Evolutionary conservation across 2,888 invertebrate species (phyloP), one percentile per base, ranked within the genome.

Genomic region (Tolmerus cingulatus): DNA sequence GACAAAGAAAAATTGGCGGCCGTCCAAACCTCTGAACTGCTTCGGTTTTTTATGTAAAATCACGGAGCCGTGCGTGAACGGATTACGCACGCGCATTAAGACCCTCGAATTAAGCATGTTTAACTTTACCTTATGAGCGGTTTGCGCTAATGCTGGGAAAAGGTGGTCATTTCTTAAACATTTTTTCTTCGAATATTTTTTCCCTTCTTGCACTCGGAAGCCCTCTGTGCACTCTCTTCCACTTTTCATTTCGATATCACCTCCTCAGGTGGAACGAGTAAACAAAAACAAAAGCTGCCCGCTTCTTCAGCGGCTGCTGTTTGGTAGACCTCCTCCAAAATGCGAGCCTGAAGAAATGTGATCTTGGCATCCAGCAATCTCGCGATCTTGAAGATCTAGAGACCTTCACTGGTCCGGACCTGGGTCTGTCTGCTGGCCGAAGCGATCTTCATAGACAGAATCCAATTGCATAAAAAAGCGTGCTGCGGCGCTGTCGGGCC

Each of bases 401-500:
- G 84, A 66, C 85, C 74, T 74, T 85, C 85, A 85, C 84, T 66
- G 14, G 40, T n/a, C 66, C 81, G 55, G 51, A 30, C 27, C 16
- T 46, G 14, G 43, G 43, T 14, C 14, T 46, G 43, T 46, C 43
- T 46, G 43, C 16, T 19, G 34, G 12, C 34, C 55, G 27, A 34
- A 37, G 37, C 37, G 16, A 37, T 85, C 66, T 85, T 40, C 14
- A 43, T 74, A 19, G 30, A 74, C 74, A 74, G 16, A 46, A 30
- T 85, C 8, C 85, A 85, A 85, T 85, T 85, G 74, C 85, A 85
- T 74, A 85, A 85, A 85, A 85, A 85, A 74, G n/a, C 85, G 85
- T 85, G 85, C 85, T 51, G 34, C 37, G 43, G 8, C 19, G 85
- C 30, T 43, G 85, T 16, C 34, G 74, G 30, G 74, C 74, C 74